Evolutionary conservation across 2,797 vertebrate genomes (phyloP), one percentile per base, ranked within the genome.

Genomic region (Hydrocynus forskahlii): DNA sequence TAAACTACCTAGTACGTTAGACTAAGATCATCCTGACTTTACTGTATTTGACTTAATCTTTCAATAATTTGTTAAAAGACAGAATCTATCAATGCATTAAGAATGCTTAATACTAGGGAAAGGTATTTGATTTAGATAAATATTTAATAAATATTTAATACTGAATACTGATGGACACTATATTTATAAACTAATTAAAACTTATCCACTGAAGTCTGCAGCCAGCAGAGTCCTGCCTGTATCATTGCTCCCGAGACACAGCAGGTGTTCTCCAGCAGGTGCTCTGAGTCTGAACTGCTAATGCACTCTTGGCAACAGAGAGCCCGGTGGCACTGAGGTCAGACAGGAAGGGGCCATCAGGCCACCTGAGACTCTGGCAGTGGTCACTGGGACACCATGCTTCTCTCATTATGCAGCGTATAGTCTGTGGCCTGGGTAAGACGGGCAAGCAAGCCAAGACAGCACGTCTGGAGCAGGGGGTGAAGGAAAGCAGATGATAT

Each of bases 231-330:
- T 4, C 17, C 52, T 57, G 52, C 38, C 19, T 7, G 71, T 60
- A 40, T 74, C 9, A 38, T 6, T 38, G 23, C 29, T 23, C n/a
- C 5, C 23, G 54, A 66, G 25, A 66, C 60, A 19, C 60, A 54
- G 29, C 68, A 54, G 68, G 29, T 63, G 67, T 70, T 79, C 67
- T 71, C 66, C 54, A 59, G 38, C 55, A 48, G 45, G 25, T 54
- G 48, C 19, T 59, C 17, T 5, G 21, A 38, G 7, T 29, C 5
- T 57, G 29, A 7, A 52, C 25, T 12, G 14, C 45, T 73, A 43
- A 72, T 59, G 19, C 60, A 21, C 57, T 40, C 17, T 45, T 66
- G 45, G 45, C 43, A 64, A 7, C 12, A 66, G 50, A 57, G 29
- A 72, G 13, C 14, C 29, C 50, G 17, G 21, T 35, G 45, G 17